phyloP scores from a whole-genome alignment of 2,113 vertebrate species.

The Cynopterus brachyotis region DNA sequence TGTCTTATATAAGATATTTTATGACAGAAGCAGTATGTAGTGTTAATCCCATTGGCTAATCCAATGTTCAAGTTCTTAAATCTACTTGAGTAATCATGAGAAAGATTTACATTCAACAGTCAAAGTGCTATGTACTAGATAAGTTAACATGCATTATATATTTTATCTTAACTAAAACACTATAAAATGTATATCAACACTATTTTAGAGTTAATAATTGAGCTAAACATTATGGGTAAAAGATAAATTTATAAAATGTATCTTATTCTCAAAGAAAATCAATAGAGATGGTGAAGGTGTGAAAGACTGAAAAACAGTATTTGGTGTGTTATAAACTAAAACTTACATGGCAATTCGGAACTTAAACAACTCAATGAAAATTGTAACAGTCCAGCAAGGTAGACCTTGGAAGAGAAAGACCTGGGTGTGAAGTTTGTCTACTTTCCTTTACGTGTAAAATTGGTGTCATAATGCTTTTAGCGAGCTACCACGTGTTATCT shows the following conservation, averaged over 20 bases:
- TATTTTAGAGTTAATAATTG: not conserved
- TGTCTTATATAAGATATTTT: not conserved
- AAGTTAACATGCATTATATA: not conserved
- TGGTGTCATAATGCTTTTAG: not conserved
- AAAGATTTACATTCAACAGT: not conserved
- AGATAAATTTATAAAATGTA: not conserved
- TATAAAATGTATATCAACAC: not conserved
- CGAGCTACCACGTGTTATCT: not conserved
- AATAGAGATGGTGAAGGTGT: not conserved
- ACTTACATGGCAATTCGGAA: not conserved
- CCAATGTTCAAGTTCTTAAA: not conserved
- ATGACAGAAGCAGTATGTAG: not conserved
- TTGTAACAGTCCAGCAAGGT: not conserved
- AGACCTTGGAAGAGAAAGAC: not conserved
- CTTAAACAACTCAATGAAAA: not conserved
- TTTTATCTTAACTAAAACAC: not conserved
- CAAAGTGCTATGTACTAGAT: not conserved
- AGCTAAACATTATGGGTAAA: not conserved
- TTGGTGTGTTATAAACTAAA: not conserved
- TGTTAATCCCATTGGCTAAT: not conserved
- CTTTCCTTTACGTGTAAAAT: not conserved
- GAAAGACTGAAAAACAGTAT: not conserved
- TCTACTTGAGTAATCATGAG: not conserved
- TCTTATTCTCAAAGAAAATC: not conserved
- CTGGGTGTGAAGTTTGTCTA: not conserved